Base-by-base conservation (phyloP, 2,797 vertebrate genomes). In the Chrosomus eos region DNA sequence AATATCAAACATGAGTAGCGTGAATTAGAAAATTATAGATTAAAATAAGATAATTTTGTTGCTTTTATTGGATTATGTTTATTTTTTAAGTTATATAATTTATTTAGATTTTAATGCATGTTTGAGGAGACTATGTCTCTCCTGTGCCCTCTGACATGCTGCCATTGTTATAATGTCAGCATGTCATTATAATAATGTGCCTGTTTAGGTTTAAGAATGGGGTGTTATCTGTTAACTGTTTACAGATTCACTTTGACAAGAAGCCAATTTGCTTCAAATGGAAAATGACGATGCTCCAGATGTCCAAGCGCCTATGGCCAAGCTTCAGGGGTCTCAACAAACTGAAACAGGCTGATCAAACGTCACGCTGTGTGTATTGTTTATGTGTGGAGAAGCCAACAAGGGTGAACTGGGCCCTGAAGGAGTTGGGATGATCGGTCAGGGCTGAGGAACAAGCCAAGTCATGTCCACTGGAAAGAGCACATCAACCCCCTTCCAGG, bases 401-500 rank as follows among this genome's bases (percentile, higher is more conserved):
- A 53, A 80, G 80, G 85, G 81, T 80, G 80, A 53, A 66, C 74
- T 66, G 23, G 53, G 84, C 78, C 70, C 83, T 64, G 48, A 53
- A 80, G 80, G 73, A 82, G 64, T 36, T 48, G 68, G 70, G 88
- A 87, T 87, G 79, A 87, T 38, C 51, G 88, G 91, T 93, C 88
- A 91, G 58, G 26, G 31, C 23, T 5, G 5, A 21, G 26, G 79
- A 72, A 89, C 87, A 87, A 85, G 74, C 81, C 70, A 28, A 48
- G 84, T 77, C 89, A 86, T 87, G 90, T 90, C 80, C 81, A 73
- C 58, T 86, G 87, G 81, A 90, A 91, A 90, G 90, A 91, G 89
- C 91, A 89, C 19, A 83, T 84, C 88, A 91, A 91, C 89, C 89
- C 82, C 89, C 82, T 87, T 76, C 76, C 76, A 62, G 79, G 48